Percentiles rank a stretch among this genome's conserved stretches.
Conservation (phyloP, 1,140 invertebrate species). For the Drosophila santomea region DNA sequence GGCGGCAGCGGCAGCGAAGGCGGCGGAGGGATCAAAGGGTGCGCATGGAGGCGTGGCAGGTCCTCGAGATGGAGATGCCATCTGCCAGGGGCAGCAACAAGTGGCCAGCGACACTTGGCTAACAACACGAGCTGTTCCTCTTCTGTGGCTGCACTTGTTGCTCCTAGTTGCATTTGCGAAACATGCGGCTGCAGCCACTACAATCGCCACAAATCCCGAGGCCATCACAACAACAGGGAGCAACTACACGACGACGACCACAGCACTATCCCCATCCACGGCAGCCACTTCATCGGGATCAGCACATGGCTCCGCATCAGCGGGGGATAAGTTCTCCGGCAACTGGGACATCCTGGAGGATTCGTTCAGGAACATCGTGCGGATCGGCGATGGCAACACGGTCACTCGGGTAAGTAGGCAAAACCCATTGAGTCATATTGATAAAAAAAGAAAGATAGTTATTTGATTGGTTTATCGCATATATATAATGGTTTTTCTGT, state of each 20-base stretch:
- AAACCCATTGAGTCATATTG: too few species aligned
- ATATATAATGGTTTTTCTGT: too few species aligned
- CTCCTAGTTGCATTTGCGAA: constrained; percentile 51
- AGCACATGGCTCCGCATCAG: background rate
- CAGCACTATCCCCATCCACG: constrained; percentile 36
- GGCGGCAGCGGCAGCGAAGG: constrained; percentile 7
- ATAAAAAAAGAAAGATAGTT: too few species aligned
- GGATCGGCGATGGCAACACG: constrained; percentile 78
- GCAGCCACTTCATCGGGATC: constrained; percentile 20
- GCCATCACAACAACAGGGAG: constrained; percentile 81
- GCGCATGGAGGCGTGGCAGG: background rate
- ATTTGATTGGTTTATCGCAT: too few species aligned
- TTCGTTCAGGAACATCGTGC: constrained; percentile 66
- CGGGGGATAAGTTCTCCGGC: constrained; percentile 25
- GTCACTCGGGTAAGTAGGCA: constrained; percentile 63
- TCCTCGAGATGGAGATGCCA: constrained; percentile 15
- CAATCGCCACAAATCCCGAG: constrained; percentile 79
- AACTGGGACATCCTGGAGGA: constrained; percentile 45
- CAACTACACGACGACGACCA: constrained; percentile 41
- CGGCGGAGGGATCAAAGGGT: constrained; percentile 3
- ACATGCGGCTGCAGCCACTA: constrained; percentile 86
- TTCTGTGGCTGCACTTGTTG: constrained; percentile 45
- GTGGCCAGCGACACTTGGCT: constrained; percentile 48
- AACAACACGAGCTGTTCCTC: constrained; percentile 34
- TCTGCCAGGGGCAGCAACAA: constrained; percentile 64